Evolutionary conservation across 35 echinoderm and acorn worm genomes (phyloP).

Genomic region (Lytechinus pictus): DNA sequence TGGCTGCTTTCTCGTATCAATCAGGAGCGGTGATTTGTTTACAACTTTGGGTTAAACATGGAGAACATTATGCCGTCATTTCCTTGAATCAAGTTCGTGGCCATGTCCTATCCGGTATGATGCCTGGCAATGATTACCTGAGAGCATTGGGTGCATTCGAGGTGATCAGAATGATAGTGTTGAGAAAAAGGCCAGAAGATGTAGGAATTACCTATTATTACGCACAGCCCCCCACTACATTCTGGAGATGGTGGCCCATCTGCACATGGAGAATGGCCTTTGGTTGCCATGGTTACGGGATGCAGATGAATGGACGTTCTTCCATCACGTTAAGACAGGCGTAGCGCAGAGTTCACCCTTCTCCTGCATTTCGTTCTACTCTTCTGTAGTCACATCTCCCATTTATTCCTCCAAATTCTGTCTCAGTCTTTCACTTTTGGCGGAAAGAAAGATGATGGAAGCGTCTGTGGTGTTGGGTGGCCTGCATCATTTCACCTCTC

Average conservation of each 20-base stretch:
- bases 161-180: background rate
- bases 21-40: background rate
- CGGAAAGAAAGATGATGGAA: slow-evolving; percentile 3
- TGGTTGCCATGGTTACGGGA: slow-evolving; percentile 29
- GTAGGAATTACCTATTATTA: background rate
- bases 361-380: background rate
- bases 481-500: background rate
- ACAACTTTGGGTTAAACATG: background rate
- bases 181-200: background rate
- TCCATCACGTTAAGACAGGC: slow-evolving; percentile 52
- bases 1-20: background rate
- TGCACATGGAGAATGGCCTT: background rate
- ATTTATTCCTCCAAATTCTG: background rate
- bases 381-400: background rate
- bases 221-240: background rate
- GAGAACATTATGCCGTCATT: background rate
- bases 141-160: background rate
- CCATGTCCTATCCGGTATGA: background rate
- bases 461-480: slow-evolving; percentile 26
- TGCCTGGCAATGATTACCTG: background rate
- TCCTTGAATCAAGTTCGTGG: background rate
- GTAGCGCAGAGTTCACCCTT: background rate
- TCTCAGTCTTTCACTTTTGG: slow-evolving; percentile 1
- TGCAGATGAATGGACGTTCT: slow-evolving; percentile 21
- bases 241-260: background rate